A percentile compares a stretch with the other conserved stretches of the same genome.
Evolutionary conservation across 2,113 vertebrate genomes (phyloP).

Genomic region (Fulica atra): DNA sequence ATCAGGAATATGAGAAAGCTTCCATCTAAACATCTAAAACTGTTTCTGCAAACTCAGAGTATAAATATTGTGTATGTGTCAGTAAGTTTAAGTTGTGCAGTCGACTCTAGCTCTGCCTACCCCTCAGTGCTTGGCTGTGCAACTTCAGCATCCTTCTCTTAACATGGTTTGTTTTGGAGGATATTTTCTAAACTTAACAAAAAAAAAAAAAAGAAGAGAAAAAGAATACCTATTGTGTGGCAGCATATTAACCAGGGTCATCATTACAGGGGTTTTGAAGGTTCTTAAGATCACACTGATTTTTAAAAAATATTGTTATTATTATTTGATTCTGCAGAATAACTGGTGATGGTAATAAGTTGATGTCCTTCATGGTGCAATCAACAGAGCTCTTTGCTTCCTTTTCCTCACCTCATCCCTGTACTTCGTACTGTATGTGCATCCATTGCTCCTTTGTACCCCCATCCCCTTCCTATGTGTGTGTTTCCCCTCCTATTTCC

Average conservation of each 20-base stretch:
- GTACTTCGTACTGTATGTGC: neutral
- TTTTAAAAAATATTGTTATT: neutral
- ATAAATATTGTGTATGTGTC: neutral
- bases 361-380: neutral
- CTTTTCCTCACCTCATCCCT: no score
- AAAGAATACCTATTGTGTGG: neutral
- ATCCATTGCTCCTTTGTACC: neutral
- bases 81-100: neutral
- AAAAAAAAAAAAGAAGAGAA: neutral
- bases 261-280: neutral
- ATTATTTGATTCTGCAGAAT: neutral
- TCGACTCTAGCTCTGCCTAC: neutral
- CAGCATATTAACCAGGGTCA: neutral
- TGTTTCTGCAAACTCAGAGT: neutral
- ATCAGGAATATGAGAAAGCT: neutral
- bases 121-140: neutral
- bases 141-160: neutral
- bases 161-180: neutral
- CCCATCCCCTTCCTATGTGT: neutral
- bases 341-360: neutral
- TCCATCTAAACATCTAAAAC: neutral
- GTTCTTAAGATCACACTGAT: neutral
- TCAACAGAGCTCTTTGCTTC: neutral
- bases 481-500: neutral
- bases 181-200: neutral